These are phyloP conservation scores for Glaucidium brasilianum DNA, from an alignment of 2,113 vertebrate genomes.

Conservation along the genomic window DNA sequence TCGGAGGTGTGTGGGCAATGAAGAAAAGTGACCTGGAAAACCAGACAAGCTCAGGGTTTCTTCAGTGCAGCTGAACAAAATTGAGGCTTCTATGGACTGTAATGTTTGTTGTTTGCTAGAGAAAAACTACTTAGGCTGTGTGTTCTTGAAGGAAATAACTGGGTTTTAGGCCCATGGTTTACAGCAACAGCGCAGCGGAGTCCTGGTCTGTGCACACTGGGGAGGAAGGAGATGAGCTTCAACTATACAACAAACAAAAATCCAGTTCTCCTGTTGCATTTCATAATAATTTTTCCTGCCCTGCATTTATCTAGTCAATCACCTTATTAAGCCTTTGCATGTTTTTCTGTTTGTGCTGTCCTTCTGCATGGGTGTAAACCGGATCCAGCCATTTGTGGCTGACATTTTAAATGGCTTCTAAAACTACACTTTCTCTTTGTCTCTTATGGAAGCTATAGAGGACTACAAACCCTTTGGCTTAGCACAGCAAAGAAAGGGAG, in stretches of 20 bases:
- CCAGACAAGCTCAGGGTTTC: background rate
- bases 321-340: background rate
- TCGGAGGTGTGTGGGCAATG: fast-evolving
- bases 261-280: background rate
- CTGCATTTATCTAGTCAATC: background rate
- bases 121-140: background rate
- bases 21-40: background rate
- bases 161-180: background rate
- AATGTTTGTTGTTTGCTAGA: background rate
- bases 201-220: fast-evolving
- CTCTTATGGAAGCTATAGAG: fast-evolving
- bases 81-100: background rate
- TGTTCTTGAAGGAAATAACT: background rate
- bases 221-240: background rate
- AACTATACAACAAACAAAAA: background rate
- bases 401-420: background rate
- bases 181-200: background rate
- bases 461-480: background rate
- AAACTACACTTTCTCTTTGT: background rate
- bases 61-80: background rate
- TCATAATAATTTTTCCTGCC: background rate
- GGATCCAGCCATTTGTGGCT: background rate
- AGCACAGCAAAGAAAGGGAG: background rate
- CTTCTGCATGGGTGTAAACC: background rate
- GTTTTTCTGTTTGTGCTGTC: background rate